phyloP scores from a whole-genome alignment of 2,113 vertebrate species.

The Athene noctua region DNA sequence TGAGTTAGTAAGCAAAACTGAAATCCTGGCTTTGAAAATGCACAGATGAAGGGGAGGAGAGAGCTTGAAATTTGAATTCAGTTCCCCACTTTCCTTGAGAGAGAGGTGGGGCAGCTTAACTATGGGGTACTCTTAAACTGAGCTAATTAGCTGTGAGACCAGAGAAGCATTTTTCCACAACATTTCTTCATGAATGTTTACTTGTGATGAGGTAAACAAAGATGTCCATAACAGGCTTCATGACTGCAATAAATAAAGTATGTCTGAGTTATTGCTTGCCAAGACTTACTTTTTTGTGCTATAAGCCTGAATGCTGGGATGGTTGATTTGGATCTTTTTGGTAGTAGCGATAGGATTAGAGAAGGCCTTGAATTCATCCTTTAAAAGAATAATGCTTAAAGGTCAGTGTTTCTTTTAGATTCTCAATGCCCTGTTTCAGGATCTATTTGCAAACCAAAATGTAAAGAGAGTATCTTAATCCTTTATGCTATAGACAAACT shows the following conservation, averaged over 20 bases:
- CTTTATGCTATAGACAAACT: not conserved
- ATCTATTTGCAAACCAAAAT: not conserved
- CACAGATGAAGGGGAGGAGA: conserved; percentile 34
- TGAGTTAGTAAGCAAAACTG: not conserved
- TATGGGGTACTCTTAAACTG: not conserved
- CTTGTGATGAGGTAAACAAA: conserved; percentile 12
- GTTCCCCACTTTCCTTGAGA: not conserved
- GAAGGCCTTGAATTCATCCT: not conserved
- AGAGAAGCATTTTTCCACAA: not conserved
- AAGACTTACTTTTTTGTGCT: not conserved
- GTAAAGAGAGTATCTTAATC: not conserved
- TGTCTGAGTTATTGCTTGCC: not conserved
- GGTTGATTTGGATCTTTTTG: not conserved
- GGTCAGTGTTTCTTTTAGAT: not conserved
- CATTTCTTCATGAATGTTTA: not conserved
- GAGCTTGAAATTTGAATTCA: not conserved
- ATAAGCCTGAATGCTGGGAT: not conserved
- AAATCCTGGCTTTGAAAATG: not conserved
- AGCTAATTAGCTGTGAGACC: not conserved
- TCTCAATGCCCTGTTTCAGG: not conserved
- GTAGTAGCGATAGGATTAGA: not conserved
- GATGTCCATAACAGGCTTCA: not conserved
- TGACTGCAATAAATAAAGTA: not conserved
- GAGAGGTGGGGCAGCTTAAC: not conserved
- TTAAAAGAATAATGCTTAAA: not conserved